Evolutionary conservation across 2,797 vertebrate species (phyloP).

Genomic region (Sus cebifrons): DNA sequence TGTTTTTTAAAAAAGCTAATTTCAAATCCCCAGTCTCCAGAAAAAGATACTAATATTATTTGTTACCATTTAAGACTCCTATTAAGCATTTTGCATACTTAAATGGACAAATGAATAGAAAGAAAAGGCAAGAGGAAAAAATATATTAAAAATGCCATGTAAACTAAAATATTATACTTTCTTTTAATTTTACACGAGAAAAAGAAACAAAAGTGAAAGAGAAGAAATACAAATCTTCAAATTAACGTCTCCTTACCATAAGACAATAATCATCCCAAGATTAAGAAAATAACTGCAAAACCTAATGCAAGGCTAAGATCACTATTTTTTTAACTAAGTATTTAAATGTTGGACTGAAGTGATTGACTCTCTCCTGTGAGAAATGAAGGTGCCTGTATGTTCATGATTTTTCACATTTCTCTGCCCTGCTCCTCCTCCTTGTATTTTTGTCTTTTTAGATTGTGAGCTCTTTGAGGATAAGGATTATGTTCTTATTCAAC

Average conservation of each 20-base stretch:
- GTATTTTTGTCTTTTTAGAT: conserved; percentile 12
- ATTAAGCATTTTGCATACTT: neutral
- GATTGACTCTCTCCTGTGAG: neutral
- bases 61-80: too few species aligned
- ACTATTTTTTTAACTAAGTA: neutral
- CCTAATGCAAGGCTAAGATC: neutral
- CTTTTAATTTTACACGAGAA: conserved; percentile 23
- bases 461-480: conserved; percentile 59
- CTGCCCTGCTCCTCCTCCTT: neutral
- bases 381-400: neutral
- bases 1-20: neutral
- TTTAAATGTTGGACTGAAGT: neutral
- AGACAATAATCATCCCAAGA: neutral
- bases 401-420: neutral
- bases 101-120: neutral
- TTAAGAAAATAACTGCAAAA: conserved; percentile 29
- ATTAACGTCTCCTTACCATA: neutral
- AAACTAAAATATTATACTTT: conserved; percentile 13
- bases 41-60: too few species aligned
- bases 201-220: neutral
- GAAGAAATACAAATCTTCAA: conserved; percentile 11
- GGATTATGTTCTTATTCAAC: neutral
- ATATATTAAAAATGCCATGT: neutral
- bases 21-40: neutral
- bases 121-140: neutral